Evolutionary conservation across 2,797 vertebrate species (phyloP), one percentile per base, ranked within the genome.

Genomic region (Sebastes trivittatus): DNA sequence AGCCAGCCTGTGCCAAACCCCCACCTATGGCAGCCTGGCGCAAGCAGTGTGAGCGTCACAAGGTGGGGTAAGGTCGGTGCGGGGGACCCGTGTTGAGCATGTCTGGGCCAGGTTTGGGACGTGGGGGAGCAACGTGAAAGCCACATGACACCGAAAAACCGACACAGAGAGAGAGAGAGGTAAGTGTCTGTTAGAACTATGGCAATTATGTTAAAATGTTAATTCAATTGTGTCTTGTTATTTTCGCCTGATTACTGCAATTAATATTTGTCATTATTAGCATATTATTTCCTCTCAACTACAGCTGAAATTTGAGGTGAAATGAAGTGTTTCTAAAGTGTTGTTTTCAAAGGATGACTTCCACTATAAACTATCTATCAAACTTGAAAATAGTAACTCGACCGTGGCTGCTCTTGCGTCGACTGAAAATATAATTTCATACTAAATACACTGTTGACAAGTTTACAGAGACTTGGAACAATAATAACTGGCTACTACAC

Each of bases 1-100:
- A 75, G 67, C 56, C 82, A 82, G 82, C 65, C 58, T 65, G 62
- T 75, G 70, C 91, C 76, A 82, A 82, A 73, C 61, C 77, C 63
- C 74, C 63, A 75, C 82, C 78, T 80, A 23, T 62, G 56, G 76
- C 79, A 86, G 81, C 81, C 83, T 69, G 76, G 60, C 16, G 77
- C 76, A 73, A 66, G 30, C 42, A 20, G 74, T 27, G 71, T 56
- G 77, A 62, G 36, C 72, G 46, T 85, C 81, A 67, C 55, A 54
- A 76, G 85, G 87, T 68, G 81, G 69, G 63, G 32, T 38, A 78
- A 32, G 9, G 20, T 13, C 65, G 55, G 61, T 49, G 34, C 13
- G 2, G 30, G 38, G 55, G 72, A 22, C 23, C 61, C 13, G 8
- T 56, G 77, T 75, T 25, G 65, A 20, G n/a, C 32, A 27, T 0